Evolutionary conservation across 1,140 invertebrate species (phyloP).

Genomic region (Neelides sp.): DNA sequence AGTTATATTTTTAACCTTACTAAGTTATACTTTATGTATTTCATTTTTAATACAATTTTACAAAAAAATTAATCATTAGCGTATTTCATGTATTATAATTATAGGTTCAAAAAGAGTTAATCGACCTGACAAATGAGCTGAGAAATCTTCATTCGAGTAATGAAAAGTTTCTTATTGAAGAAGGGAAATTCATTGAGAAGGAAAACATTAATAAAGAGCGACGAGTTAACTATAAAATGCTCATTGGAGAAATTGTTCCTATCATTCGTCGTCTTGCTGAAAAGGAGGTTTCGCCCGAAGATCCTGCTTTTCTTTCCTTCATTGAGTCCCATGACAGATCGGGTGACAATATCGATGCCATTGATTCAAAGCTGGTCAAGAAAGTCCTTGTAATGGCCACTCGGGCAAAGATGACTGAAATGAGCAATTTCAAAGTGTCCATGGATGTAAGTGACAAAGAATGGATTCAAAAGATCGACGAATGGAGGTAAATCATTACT

Average conservation of each 20-base stretch:
- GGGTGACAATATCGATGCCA: background rate
- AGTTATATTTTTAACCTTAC: too few relatives aligned
- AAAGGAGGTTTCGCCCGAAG: too few relatives aligned
- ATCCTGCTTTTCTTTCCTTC: background rate
- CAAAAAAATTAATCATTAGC: background rate
- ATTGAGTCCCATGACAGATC: background rate
- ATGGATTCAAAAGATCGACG: constrained; percentile 14
- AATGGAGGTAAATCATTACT: constrained; percentile 9
- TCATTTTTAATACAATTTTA: background rate
- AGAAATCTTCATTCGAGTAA: too few relatives aligned
- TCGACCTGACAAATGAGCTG: too few relatives aligned
- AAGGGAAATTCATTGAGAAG: constrained; percentile 8
- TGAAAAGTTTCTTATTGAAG: background rate
- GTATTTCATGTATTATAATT: too few relatives aligned
- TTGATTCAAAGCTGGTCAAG: background rate
- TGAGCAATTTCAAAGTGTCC: too few relatives aligned
- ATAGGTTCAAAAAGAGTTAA: too few relatives aligned
- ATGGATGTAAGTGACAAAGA: too few relatives aligned
- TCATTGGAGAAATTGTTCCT: background rate
- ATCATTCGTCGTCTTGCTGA: background rate
- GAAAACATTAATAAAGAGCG: constrained; percentile 3
- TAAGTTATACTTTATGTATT: background rate
- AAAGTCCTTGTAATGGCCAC: background rate
- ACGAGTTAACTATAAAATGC: background rate
- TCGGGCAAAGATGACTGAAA: too few relatives aligned